phyloP scores from a whole-genome alignment of 2,888 invertebrate genomes.

The Orchestes rusci region DNA sequence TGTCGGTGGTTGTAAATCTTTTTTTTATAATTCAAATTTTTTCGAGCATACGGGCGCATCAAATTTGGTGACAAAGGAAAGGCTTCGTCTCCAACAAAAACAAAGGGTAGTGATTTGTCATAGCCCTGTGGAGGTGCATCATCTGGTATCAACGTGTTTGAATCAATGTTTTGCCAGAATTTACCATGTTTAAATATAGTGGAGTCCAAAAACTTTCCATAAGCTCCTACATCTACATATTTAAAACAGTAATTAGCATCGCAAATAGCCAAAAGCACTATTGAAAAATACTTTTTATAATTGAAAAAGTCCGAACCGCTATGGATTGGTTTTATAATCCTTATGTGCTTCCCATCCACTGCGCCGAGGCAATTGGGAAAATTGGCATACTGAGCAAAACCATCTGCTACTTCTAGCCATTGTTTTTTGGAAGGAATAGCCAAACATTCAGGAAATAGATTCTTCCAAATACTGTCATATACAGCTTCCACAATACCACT shows the following conservation, averaged over 20 bases:
- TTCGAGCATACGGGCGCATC: conserved; percentile 10
- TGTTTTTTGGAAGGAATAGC: no score
- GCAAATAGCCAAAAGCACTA: conserved; percentile 31
- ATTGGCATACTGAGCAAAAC: no score
- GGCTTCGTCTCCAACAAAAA: conserved; percentile 42
- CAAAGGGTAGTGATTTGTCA: conserved; percentile 32
- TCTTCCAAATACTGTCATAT: no score
- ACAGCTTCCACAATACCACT: no score
- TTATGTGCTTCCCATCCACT: conserved; percentile 33
- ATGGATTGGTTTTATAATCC: conserved; percentile 27
- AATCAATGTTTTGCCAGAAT: conserved; percentile 4
- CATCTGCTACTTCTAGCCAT: no score
- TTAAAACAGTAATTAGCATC: conserved; percentile 32
- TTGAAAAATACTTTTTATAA: no score
- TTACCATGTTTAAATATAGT: conserved; percentile 29
- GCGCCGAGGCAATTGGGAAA: conserved; percentile 31
- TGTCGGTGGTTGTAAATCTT: conserved; percentile 18
- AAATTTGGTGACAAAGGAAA: conserved; percentile 8
- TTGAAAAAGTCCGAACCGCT: conserved; percentile 32
- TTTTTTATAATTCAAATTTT: conserved; percentile 6
- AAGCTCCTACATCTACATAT: conserved; percentile 29
- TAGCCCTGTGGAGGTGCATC: conserved; percentile 12
- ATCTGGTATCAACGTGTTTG: conserved; percentile 15
- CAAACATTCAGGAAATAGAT: no score
- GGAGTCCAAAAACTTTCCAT: conserved; percentile 31